A percentile compares a stretch with the other conserved stretches of the same genome.
These are phyloP conservation scores for Drosophila pandora DNA, from an alignment of 1,140 invertebrate species.

Conservation along the genomic window DNA sequence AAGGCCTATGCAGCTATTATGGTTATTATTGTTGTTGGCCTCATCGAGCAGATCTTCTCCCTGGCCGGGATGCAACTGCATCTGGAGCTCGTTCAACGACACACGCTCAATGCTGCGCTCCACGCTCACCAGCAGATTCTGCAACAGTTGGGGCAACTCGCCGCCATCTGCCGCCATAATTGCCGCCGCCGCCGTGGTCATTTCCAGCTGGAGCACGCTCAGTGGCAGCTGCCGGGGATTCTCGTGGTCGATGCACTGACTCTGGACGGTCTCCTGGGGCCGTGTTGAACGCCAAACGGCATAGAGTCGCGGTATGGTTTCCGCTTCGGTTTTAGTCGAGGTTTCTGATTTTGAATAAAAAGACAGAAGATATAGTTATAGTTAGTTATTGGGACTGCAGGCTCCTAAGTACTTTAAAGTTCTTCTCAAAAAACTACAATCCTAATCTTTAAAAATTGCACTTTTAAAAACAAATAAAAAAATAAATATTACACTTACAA, in stretches of 20 bases:
- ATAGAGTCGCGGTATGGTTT: conserved; percentile 64
- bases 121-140: conserved; percentile 87
- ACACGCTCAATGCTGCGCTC: conserved; percentile 88
- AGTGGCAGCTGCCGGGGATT: conserved; percentile 54
- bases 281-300: conserved; percentile 77
- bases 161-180: conserved; percentile 60
- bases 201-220: conserved; percentile 67
- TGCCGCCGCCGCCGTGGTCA: conserved; percentile 67
- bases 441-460: no score
- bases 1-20: conserved; percentile 11
- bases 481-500: neutral
- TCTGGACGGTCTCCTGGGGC: conserved; percentile 56
- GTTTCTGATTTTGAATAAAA: conserved; percentile 22
- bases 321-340: conserved; percentile 43
- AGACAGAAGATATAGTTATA: neutral
- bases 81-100: conserved; percentile 87
- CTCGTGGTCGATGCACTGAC: conserved; percentile 65
- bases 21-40: conserved; percentile 52
- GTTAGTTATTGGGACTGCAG: neutral
- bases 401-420: no score
- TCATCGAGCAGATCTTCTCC: conserved; percentile 58
- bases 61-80: conserved; percentile 85
- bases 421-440: no score
- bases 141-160: conserved; percentile 86
- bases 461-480: no score